phyloP scores from a whole-genome alignment of 1,140 invertebrate species.

The Aphis craccivora region DNA sequence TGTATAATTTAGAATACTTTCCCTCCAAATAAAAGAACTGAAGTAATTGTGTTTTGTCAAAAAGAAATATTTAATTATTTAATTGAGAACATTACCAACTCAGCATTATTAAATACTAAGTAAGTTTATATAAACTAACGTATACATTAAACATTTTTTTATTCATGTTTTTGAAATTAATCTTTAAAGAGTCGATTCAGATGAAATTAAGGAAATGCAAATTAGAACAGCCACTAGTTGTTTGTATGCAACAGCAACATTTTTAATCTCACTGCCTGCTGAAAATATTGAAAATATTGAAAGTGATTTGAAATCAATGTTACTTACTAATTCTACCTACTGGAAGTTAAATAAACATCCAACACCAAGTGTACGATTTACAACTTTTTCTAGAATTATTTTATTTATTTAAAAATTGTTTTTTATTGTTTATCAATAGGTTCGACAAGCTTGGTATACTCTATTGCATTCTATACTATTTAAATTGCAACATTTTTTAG shows the following conservation, averaged over 20 bases:
- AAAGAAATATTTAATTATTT: constrained; percentile 69
- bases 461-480: constrained; percentile 72
- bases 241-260: constrained; percentile 73
- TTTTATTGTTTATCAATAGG: constrained; percentile 62
- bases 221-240: constrained; percentile 73
- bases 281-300: constrained; percentile 67
- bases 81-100: constrained; percentile 26
- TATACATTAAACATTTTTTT: neutral
- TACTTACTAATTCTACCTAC: constrained; percentile 73
- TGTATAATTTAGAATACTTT: constrained; percentile 70
- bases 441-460: constrained; percentile 73
- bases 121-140: neutral
- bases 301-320: constrained; percentile 66
- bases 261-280: constrained; percentile 68
- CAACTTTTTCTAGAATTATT: neutral
- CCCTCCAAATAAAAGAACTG: constrained; percentile 72
- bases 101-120: constrained; percentile 44
- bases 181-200: constrained; percentile 67
- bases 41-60: constrained; percentile 80
- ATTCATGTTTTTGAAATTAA: constrained; percentile 59
- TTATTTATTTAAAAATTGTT: constrained; percentile 36
- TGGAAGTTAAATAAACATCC: constrained; percentile 76
- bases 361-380: constrained; percentile 66
- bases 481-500: constrained; percentile 65
- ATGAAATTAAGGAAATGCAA: constrained; percentile 79